Conservation (phyloP, 2,888 invertebrate species). For the Drosophila colorata region DNA sequence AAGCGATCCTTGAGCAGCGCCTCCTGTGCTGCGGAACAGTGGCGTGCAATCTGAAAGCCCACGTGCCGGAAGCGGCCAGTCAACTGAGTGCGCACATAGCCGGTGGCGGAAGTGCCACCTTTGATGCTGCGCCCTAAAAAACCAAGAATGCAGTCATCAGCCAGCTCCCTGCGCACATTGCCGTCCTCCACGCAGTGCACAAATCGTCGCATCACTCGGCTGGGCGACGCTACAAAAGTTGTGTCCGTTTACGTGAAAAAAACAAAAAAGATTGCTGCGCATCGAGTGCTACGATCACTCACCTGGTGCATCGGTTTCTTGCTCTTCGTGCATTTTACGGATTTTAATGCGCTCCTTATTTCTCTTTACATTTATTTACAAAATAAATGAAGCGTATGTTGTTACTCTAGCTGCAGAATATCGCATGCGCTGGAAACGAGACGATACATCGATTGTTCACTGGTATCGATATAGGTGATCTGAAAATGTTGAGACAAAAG, state of each 20-base stretch:
- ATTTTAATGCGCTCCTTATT: neutral
- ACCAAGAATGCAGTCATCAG: constrained; percentile 52
- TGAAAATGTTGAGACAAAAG: constrained; percentile 2
- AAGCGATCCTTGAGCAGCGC: constrained; percentile 24
- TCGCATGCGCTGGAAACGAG: neutral
- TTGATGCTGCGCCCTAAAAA: constrained; percentile 29
- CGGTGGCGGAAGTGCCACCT: constrained; percentile 22
- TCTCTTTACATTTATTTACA: neutral
- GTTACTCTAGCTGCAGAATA: neutral
- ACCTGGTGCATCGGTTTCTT: neutral
- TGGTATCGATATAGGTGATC: constrained; percentile 1
- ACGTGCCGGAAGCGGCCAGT: constrained; percentile 32
- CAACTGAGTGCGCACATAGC: constrained; percentile 42
- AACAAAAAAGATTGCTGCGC: neutral
- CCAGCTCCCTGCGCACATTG: constrained; percentile 33
- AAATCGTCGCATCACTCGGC: constrained; percentile 29
- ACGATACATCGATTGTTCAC: neutral
- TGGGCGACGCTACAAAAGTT: constrained; percentile 2
- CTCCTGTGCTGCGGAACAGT: constrained; percentile 8
- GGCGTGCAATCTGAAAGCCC: constrained; percentile 18
- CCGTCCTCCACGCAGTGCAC: constrained; percentile 27
- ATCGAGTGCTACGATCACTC: neutral
- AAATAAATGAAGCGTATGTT: neutral
- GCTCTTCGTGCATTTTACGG: constrained; percentile 9
- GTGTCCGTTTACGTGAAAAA: neutral